Base-by-base conservation (phyloP, 92 coral and sea anemone genomes). In the Anthopleura xanthogrammica region DNA sequence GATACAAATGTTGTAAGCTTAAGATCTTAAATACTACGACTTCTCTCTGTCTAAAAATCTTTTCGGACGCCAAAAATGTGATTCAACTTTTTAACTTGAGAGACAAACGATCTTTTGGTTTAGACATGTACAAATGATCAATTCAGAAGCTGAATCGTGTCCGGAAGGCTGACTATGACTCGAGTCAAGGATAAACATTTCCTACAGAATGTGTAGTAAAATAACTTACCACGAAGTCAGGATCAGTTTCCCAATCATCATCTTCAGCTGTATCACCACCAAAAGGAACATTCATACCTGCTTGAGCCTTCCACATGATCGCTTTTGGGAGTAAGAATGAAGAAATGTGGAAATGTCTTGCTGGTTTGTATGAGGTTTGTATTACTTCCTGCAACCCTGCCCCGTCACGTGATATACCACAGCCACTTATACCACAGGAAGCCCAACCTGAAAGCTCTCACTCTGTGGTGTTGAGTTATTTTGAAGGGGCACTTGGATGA, bases 241-340 rank as follows among this genome's bases (percentile, higher is more conserved):
- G 99, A 77, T 96, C 99, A 9, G 99, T 96, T 46, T 96, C 99
- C 99, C 99, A 96, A 79, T 96, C 99, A 75, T 96, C 99, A 43
- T 96, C 98, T 57, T 94, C 98, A 42, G 81, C 94, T 55, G 19
- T 77, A 23, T 20, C 87, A 24, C 82, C 84, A 74, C 79, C 78
- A 29, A 82, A 52, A 43, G 83, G 81, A 6, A 90, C 75, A 77
- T 91, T 88, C 57, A 77, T 65, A 41, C 93, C 95, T 12, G 84
- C 82, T 62, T 64, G 52, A 52, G 94, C 95, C 83, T 86, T 79
- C 98, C 98, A 93, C 98, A 93, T 93, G 60, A 62, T 20, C n/a
- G 36, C 36, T 29, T 19, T 3, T 50, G 5, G 50, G 43, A 60
- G 5, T 4, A 60, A 43, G 60, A 17, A 12, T 11, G 9, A 19